Base-by-base conservation (phyloP, 2,113 vertebrate species). In the Synodontis membranacea region DNA sequence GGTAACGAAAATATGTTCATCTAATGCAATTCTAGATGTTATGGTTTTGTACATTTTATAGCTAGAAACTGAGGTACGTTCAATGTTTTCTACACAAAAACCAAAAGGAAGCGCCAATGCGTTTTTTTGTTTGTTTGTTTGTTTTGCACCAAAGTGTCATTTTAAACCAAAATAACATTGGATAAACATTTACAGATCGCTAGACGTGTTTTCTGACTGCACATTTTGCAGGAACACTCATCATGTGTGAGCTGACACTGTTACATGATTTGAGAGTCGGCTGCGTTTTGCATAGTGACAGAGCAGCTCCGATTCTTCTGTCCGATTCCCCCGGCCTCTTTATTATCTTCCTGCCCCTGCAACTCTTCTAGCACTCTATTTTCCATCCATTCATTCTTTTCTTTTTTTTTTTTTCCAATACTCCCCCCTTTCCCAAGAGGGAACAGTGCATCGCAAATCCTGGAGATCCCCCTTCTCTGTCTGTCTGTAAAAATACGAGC, bases 351-450 rank as follows among this genome's bases (percentile, higher is more conserved):
- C 88, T 91, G 93, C 92, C 92, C 90, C 91, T 93, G 92, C 89
- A 92, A 93, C 94, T 95, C 92, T 90, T 85, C 93, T 91, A 89
- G 91, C 92, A 93, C 94, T 94, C 92, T 92, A 93, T 94, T 94
- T 94, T 92, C 93, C 92, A 94, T 93, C 92, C 93, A 94, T 95
- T 93, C 94, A 92, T 94, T 94, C 94, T 94, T 93, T 93, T 92
- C 92, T 44, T 78, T 19, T 91, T 93, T 92, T 92, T 34, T 68
- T 21, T 91, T 93, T 92, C 93, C 92, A 92, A 3, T 28, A 25
- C 64, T 28, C 31, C 39, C 62, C 58, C 80, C 87, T 92, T 93
- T 93, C 94, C 93, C 93, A 91, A 90, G 94, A 95, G 93, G 94
- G 90, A 91, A 94, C 91, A 92, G 75, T 93, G 91, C 92, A 92